Percentiles rank a stretch among this genome's conserved stretches.
These are phyloP conservation scores for Indicator maculatus DNA, from an alignment of 2,113 vertebrate species.

Conservation along the genomic window DNA sequence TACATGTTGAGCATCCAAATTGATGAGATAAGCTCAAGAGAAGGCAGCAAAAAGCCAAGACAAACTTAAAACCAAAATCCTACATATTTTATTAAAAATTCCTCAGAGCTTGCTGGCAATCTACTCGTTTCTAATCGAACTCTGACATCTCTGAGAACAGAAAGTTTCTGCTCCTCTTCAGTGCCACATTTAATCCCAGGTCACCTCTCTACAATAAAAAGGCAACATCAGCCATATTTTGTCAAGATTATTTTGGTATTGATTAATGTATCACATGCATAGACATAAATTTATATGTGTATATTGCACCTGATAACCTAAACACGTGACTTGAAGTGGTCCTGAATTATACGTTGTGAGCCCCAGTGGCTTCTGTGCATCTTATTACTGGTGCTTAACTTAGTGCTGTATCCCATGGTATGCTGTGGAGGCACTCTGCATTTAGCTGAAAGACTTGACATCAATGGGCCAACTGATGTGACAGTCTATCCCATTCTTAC, in stretches of 20 bases:
- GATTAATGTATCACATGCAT: neutral
- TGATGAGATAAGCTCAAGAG: neutral
- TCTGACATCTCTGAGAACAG: neutral
- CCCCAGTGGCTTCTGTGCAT: neutral
- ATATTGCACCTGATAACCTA: neutral
- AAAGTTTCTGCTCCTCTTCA: neutral
- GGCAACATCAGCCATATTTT: neutral
- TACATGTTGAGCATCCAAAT: constrained; percentile 7
- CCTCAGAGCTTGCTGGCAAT: neutral
- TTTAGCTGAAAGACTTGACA: neutral
- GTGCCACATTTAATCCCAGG: neutral
- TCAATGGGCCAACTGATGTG: neutral
- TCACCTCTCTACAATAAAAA: neutral
- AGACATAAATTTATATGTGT: neutral
- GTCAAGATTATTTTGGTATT: neutral
- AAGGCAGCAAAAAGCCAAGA: neutral
- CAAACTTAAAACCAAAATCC: neutral
- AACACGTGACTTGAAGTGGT: neutral
- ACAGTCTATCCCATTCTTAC: neutral
- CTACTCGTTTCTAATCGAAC: neutral
- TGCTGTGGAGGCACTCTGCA: neutral
- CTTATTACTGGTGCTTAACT: neutral
- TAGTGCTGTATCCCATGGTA: neutral
- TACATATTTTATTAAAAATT: neutral
- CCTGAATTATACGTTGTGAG: neutral